These are phyloP conservation scores for Hemitrygon akajei DNA, from an alignment of 2,797 vertebrate genomes.

Conservation along the genomic window DNA sequence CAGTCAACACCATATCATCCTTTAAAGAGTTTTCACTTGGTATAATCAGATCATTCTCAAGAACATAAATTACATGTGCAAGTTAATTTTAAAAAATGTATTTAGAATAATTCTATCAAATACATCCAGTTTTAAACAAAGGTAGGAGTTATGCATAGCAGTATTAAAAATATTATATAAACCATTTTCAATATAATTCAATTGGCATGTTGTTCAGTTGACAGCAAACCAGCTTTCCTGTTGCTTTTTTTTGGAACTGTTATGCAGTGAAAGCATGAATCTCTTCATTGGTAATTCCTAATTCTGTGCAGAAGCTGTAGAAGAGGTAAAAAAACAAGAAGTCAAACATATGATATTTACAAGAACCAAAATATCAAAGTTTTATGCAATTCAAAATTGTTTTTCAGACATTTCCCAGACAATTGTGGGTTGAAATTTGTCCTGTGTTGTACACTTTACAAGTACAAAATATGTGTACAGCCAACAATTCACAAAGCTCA, in stretches of 20 bases:
- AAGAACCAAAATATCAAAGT: not conserved
- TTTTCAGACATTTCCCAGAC: not conserved
- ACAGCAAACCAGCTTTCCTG: not conserved
- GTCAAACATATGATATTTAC: not conserved
- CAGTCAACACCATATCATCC: not conserved
- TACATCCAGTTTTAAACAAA: not conserved
- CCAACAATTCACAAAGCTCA: too few relatives aligned
- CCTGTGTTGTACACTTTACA: too few relatives aligned
- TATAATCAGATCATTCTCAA: not conserved
- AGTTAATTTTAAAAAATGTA: not conserved
- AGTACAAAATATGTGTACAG: too few relatives aligned
- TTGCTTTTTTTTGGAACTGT: not conserved
- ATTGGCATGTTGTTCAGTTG: not conserved
- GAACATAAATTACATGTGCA: slow-evolving; percentile 27
- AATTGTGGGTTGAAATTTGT: not conserved
- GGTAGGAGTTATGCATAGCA: not conserved
- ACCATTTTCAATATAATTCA: not conserved
- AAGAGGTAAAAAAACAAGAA: slow-evolving; percentile 8
- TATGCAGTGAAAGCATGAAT: slow-evolving; percentile 74
- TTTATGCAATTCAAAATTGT: not conserved
- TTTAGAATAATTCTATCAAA: slow-evolving; percentile 17
- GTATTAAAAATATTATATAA: not conserved
- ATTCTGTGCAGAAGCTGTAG: slow-evolving; percentile 69
- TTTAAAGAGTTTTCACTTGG: not conserved
- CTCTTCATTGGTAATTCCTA: slow-evolving; percentile 73